Evolutionary conservation across 2,113 vertebrate genomes (phyloP).

Genomic region (Protomyctophum bolini): DNA sequence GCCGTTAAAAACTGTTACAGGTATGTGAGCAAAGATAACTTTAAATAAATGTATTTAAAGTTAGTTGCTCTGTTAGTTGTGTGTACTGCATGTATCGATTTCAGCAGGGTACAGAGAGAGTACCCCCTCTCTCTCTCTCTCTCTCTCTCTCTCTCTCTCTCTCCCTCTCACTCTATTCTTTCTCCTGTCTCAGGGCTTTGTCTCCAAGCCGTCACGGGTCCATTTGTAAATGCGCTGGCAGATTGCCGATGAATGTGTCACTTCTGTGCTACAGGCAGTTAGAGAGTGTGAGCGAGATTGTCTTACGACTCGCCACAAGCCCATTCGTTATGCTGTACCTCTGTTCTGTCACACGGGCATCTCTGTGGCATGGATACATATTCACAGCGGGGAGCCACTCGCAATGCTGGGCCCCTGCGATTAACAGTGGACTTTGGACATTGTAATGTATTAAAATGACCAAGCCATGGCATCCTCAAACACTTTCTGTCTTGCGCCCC

Average conservation of each 20-base stretch:
- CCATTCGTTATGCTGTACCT: conserved; percentile 53
- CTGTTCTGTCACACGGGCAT: conserved; percentile 38
- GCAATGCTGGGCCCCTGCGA: too few species aligned
- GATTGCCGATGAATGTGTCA: conserved; percentile 66
- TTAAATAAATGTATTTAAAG: background rate
- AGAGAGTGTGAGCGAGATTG: conserved; percentile 48
- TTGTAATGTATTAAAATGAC: too few species aligned
- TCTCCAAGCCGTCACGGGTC: conserved; percentile 24
- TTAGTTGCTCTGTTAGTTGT: background rate
- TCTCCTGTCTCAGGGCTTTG: conserved; percentile 31
- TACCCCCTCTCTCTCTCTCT: conserved; percentile 16
- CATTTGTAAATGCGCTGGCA: conserved; percentile 59
- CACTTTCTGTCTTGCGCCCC: too few species aligned
- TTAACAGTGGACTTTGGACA: too few species aligned
- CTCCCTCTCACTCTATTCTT: conserved; percentile 26
- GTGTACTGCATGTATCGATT: background rate
- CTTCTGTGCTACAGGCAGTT: conserved; percentile 61
- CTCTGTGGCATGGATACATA: conserved; percentile 1
- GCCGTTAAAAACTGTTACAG: too few species aligned
- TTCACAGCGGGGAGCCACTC: background rate
- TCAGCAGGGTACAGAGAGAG: background rate
- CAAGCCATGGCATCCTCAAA: too few species aligned
- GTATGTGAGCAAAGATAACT: background rate
- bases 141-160: conserved; percentile 26
- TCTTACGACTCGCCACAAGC: conserved; percentile 34